Base-by-base conservation (phyloP, 2,113 vertebrate genomes). In the Oxygymnocypris stewartii region DNA sequence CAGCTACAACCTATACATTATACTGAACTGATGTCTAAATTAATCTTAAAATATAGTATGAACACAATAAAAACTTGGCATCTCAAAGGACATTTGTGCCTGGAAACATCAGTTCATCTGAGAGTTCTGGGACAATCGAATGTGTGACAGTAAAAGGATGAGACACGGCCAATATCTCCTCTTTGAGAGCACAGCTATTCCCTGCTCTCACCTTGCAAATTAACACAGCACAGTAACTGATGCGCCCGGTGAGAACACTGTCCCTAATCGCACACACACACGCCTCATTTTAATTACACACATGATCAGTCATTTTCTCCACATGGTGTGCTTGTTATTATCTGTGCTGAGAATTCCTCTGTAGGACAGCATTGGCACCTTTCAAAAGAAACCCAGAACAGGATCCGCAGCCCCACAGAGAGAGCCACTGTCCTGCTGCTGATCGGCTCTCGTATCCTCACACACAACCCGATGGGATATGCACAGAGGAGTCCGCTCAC, bases 261-360 rank as follows among this genome's bases (percentile, higher is more conserved):
- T 71, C 80, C 80, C 80, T 51, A 82, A 71, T 82, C 25, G 0
- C 79, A 31, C 63, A 49, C 79, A 67, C 63, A 49, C 80, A 49
- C 44, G 14, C 16, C 51, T 44, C 14, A 18, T 73, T 79, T 80
- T 80, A 47, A 67, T 67, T 82, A 67, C 84, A 84, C 86, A 84
- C 84, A 76, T 71, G 86, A 86, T 76, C 89, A 67, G 87, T 80
- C 86, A 63, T 89, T 92, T 92, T 93, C 93, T 91, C 59, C 80
- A 79, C 83, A 57, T 83, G 35, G 14, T 80, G 59, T 28, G 67
- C 63, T 80, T 31, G 63, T 51, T 69, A 71, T 51, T 82, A 82
- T 82, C 63, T 51, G 80, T 54, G 85, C 49, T 51, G 61, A 80
- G 85, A 59, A 80, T 80, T 86, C 85, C 85, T 86, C 85, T 14